Base-by-base conservation (phyloP, 2,888 invertebrate species). In the Ctena decussata region DNA sequence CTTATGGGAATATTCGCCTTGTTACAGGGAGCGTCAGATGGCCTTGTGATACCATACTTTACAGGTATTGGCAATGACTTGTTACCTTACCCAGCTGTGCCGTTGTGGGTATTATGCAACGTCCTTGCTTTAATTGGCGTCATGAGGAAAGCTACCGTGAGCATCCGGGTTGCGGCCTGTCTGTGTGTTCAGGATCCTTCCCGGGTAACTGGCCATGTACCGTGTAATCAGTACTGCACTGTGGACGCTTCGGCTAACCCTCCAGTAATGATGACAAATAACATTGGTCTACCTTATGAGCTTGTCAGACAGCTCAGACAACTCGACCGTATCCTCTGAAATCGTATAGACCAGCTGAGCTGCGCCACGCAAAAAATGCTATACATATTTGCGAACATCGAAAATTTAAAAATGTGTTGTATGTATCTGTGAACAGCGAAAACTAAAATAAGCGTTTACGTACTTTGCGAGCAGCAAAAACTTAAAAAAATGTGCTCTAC, bases 21-120 rank as follows among this genome's bases (percentile, higher is more conserved):
- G 11, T 12, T 73, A 1, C 49, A 44, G 1, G 46, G 46, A 30
- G 3, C 3, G 0, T 32, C 44, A 11, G 49, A 46, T 30, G 73
- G 73, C 27, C 49, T 73, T 27, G 73, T 73, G 46, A 73, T 73
- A 8, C 73, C 73, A 8, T 73, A 46, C 3, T 73, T 44, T 27
- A 46, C 46, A 24, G 73, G 73, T 11, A 3, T 27, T 3, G 73
- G 30, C 18, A 15, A 24, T 1, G 46, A 73, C 24, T 30, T 73
- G 27, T 32, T 73, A 27, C 73, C 73, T 49, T 73, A 46, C 24
- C 73, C 73, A 30, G 30, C 0, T 15, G 46, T 73, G 27, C 73
- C 73, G 2, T 37, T 70, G 5, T 37, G 70, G 70, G 60, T 60
- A 3, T 60, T 60, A 30, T 60, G 60, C 30, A 60, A 60, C 18